These are phyloP conservation scores for Peromyscus californicus DNA, from an alignment of 2,113 vertebrate genomes.

Conservation along the genomic window DNA sequence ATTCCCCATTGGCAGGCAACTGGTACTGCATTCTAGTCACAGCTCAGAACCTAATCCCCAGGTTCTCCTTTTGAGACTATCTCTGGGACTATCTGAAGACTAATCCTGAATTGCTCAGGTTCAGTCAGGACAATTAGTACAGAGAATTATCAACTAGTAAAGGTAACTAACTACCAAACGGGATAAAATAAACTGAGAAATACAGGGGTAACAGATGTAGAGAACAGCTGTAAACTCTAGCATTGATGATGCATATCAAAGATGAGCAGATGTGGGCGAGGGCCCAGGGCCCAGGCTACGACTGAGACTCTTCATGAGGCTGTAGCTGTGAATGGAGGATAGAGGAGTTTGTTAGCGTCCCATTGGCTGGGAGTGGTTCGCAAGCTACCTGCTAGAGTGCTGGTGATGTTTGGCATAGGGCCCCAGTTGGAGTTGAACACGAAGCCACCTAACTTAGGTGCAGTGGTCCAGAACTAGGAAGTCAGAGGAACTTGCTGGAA, in stretches of 20 bases:
- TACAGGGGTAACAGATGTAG: neutral
- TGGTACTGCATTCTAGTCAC: neutral
- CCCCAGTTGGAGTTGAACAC: neutral
- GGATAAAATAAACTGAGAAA: neutral
- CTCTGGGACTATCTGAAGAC: neutral
- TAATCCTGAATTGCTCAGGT: neutral
- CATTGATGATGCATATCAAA: neutral
- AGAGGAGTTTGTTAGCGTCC: neutral
- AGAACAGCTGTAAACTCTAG: neutral
- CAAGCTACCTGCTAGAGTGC: neutral
- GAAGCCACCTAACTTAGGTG: neutral
- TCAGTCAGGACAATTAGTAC: neutral
- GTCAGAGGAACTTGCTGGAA: neutral
- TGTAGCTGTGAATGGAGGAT: neutral
- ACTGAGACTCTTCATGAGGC: neutral
- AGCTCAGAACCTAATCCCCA: neutral
- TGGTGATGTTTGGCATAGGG: neutral
- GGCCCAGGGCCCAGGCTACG: rapidly evolving
- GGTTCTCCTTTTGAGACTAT: neutral
- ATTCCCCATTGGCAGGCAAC: neutral
- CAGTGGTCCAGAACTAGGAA: neutral
- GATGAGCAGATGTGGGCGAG: neutral
- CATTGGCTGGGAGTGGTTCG: neutral
- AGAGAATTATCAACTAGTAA: slow-evolving; percentile 1
- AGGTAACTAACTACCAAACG: neutral